Evolutionary conservation across 2,797 vertebrate species (phyloP).

Genomic region (Galaxias olidus): DNA sequence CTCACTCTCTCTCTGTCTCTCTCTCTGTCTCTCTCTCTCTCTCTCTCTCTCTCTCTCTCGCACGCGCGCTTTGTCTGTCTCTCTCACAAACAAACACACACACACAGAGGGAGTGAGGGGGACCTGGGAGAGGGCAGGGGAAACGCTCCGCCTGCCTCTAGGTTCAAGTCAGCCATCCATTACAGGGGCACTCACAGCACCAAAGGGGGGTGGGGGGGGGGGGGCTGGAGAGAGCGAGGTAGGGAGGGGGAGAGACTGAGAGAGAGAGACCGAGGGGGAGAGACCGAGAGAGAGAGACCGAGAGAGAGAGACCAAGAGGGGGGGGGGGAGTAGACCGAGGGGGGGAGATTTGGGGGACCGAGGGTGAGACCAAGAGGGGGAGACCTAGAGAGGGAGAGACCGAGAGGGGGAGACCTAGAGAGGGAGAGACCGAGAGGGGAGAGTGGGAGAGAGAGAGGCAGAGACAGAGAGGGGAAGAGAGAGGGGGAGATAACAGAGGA

Average conservation of each 20-base stretch:
- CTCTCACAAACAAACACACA: conserved; percentile 16
- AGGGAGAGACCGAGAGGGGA: neutral
- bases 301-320: conserved; percentile 1
- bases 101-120: conserved; percentile 17
- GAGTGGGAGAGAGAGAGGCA: too few species aligned
- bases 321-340: conserved; percentile 6
- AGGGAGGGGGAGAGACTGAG: neutral
- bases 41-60: neutral
- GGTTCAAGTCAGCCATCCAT: conserved; percentile 44
- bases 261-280: too few species aligned
- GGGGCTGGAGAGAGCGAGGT: neutral
- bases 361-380: too few species aligned
- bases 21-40: conserved; percentile 1
- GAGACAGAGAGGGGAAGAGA: conserved; percentile 15
- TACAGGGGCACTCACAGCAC: conserved; percentile 8
- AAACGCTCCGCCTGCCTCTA: conserved; percentile 23
- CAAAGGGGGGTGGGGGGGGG: neutral
- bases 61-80: too few species aligned
- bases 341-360: too few species aligned
- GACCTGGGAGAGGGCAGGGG: conserved; percentile 28
- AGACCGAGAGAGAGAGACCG: too few species aligned
- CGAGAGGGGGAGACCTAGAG: neutral
- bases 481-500: too few species aligned
- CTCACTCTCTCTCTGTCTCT: too few species aligned
- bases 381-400: conserved; percentile 4